Conservation (phyloP, 2,888 invertebrate species). For the Crossocerus cetratus region DNA sequence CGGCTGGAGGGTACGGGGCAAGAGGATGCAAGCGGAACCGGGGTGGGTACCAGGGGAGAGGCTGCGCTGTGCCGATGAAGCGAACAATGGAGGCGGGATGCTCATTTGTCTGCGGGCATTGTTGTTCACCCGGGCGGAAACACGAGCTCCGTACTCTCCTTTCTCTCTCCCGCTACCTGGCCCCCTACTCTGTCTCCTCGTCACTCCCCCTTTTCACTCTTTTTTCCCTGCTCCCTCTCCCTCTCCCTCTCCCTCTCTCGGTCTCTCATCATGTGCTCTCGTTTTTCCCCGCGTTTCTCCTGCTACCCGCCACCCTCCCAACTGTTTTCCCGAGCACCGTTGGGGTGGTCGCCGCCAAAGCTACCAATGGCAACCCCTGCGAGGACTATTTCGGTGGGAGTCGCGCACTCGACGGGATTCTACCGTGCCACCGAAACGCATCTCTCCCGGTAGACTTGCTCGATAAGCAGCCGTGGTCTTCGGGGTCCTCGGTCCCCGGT, state of each 20-base stretch:
- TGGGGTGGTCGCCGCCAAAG: neutral
- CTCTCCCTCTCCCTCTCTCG: conserved; percentile 36
- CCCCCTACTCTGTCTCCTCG: conserved; percentile 33
- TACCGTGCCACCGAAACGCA: no score
- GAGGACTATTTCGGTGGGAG: no score
- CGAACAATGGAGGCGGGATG: conserved; percentile 77
- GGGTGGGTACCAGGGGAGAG: conserved; percentile 59
- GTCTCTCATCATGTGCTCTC: conserved; percentile 43
- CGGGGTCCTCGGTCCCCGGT: no score
- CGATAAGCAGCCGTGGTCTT: no score
- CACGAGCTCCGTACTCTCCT: conserved; percentile 70
- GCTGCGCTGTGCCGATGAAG: conserved; percentile 69
- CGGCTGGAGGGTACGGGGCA: conserved; percentile 36
- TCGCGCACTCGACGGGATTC: no score
- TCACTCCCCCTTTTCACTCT: conserved; percentile 39
- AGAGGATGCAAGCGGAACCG: conserved; percentile 52
- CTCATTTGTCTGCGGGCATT: conserved; percentile 77
- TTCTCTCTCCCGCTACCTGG: conserved; percentile 49
- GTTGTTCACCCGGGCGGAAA: conserved; percentile 75
- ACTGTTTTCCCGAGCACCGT: neutral
- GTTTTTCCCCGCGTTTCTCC: conserved; percentile 26
- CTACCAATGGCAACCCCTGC: neutral
- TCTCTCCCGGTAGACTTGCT: no score
- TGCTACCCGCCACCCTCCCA: conserved; percentile 9
- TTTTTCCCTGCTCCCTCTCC: neutral